A percentile compares a stretch with the other conserved stretches of the same genome.
Evolutionary conservation across 2,888 invertebrate genomes (phyloP).

Genomic region (Agapetus fuscipes): DNA sequence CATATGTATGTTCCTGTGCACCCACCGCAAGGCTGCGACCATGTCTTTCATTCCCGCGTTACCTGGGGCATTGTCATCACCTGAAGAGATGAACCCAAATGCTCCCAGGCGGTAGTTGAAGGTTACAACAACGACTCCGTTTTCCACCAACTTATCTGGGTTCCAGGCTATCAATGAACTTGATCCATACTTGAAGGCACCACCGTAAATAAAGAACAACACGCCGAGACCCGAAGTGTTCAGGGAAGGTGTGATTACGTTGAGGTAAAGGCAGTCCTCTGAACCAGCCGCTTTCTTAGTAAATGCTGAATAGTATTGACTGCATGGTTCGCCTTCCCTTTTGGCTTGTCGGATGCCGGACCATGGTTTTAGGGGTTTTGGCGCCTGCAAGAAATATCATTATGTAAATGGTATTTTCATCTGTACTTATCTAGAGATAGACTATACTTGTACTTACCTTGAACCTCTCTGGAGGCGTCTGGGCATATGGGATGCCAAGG

Average conservation of each 20-base stretch:
- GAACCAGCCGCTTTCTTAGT: conserved; percentile 33
- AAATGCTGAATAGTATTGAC: conserved; percentile 42
- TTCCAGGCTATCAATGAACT: conserved; percentile 35
- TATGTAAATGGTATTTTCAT: too few relatives aligned
- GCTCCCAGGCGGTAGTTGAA: conserved; percentile 35
- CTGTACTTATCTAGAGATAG: neutral
- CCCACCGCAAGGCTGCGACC: conserved; percentile 37
- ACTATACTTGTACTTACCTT: conserved; percentile 26
- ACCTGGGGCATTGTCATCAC: conserved; percentile 33
- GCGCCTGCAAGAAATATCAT: conserved; percentile 35
- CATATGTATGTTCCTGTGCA: conserved; percentile 30
- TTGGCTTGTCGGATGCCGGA: conserved; percentile 50
- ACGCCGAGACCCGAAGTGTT: conserved; percentile 33
- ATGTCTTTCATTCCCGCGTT: conserved; percentile 40
- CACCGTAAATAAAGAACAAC: conserved; percentile 41
- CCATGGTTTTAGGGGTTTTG: conserved; percentile 48
- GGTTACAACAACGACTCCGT: conserved; percentile 36
- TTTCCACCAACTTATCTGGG: conserved; percentile 34
- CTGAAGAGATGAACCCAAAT: conserved; percentile 38
- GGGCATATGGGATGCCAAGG: conserved; percentile 38
- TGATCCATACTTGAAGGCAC: conserved; percentile 34
- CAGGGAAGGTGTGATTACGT: conserved; percentile 54
- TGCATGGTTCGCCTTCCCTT: conserved; percentile 49
- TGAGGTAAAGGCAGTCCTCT: conserved; percentile 62
- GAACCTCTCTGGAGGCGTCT: conserved; percentile 33